phyloP scores from a whole-genome alignment of 1,140 invertebrate genomes.

The Dendroctonus ponderosae region DNA sequence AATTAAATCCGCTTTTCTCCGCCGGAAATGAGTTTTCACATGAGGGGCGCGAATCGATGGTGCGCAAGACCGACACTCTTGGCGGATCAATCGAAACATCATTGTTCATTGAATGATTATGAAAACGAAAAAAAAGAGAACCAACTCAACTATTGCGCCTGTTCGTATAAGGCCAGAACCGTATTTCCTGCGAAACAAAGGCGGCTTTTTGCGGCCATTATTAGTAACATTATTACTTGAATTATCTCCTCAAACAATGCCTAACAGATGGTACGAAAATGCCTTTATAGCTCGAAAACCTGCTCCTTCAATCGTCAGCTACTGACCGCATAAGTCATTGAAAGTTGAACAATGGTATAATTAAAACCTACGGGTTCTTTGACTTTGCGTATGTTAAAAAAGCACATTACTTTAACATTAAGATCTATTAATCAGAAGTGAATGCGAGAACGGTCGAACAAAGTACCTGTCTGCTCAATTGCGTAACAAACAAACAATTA shows the following conservation, averaged over 20 bases:
- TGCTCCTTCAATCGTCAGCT: conserved; percentile 30
- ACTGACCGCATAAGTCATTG: conserved; percentile 31
- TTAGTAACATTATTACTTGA: conserved; percentile 23
- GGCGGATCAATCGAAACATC: background rate
- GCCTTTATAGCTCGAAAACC: conserved; percentile 24
- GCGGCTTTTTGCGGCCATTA: conserved; percentile 13
- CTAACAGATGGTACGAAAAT: conserved; percentile 26
- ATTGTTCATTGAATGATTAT: background rate
- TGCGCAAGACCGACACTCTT: conserved; percentile 9
- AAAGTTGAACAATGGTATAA: conserved; percentile 31
- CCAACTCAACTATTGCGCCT: too few species aligned
- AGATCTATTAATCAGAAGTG: conserved; percentile 35
- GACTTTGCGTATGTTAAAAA: conserved; percentile 24
- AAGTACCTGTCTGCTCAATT: conserved; percentile 34
- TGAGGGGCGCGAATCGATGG: conserved; percentile 29
- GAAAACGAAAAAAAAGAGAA: background rate
- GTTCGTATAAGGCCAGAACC: background rate
- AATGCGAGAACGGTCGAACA: conserved; percentile 31
- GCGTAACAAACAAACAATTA: conserved; percentile 35
- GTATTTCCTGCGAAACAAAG: conserved; percentile 10
- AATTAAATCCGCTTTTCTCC: conserved; percentile 45
- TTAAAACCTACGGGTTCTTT: conserved; percentile 35
- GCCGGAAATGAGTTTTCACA: conserved; percentile 43
- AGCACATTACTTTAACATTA: conserved; percentile 34
- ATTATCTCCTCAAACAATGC: conserved; percentile 27